Conservation (phyloP, 2,888 invertebrate species). For the Adineta ricciae region DNA sequence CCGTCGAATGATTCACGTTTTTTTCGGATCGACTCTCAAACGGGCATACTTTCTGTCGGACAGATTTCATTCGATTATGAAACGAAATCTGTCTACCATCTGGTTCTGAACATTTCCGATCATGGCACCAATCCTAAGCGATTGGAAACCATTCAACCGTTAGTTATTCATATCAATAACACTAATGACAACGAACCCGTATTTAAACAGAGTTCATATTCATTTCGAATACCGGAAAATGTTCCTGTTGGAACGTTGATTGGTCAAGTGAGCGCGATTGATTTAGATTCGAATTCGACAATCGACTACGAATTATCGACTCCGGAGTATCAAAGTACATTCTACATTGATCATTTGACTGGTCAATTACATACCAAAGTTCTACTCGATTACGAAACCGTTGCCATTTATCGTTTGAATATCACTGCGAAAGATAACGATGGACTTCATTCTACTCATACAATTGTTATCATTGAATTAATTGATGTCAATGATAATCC, state of each 20-base stretch:
- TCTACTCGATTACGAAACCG: neutral
- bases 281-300: constrained; percentile 35
- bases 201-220: constrained; percentile 35
- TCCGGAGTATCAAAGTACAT: constrained; percentile 11
- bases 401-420: constrained; percentile 26
- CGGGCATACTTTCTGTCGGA: neutral
- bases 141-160: neutral
- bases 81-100: neutral
- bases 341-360: constrained; percentile 35
- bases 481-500: constrained; percentile 35
- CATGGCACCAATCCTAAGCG: neutral
- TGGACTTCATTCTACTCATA: constrained; percentile 27
- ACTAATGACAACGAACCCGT: constrained; percentile 36
- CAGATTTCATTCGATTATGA: constrained; percentile 11
- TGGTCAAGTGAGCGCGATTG: constrained; percentile 35
- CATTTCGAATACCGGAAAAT: constrained; percentile 35
- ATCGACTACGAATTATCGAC: constrained; percentile 34
- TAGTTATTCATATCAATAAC: constrained; percentile 35
- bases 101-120: neutral
- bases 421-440: constrained; percentile 35
- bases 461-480: constrained; percentile 31
- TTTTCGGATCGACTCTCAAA: neutral
- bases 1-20: neutral
- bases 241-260: constrained; percentile 30
- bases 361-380: neutral